Evolutionary conservation across 1,140 invertebrate genomes (phyloP).

Genomic region (Phortica variegata): DNA sequence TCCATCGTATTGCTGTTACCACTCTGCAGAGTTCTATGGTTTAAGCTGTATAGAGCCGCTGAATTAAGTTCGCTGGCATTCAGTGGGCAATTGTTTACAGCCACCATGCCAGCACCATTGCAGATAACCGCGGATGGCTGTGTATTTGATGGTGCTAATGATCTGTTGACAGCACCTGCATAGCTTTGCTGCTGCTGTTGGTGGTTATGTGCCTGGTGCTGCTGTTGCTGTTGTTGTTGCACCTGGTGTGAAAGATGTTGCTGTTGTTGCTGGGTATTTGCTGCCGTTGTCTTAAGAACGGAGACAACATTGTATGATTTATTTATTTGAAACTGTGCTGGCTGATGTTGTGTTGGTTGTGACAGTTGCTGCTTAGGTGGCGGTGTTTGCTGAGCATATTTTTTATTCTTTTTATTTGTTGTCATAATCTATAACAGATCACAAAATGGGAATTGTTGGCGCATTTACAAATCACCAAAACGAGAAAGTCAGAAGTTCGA

Average conservation of each 20-base stretch:
- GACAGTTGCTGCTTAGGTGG: conserved; percentile 20
- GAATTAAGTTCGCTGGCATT: conserved; percentile 20
- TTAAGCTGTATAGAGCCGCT: conserved; percentile 25
- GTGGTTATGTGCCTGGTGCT: conserved; percentile 16
- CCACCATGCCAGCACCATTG: conserved; percentile 26
- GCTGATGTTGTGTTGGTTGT: conserved; percentile 14
- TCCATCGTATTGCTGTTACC: conserved; percentile 16
- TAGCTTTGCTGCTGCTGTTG: conserved; percentile 29
- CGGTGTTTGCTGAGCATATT: conserved; percentile 29
- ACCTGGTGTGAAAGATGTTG: conserved; percentile 7
- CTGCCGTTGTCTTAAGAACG: conserved; percentile 22
- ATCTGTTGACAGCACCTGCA: conserved; percentile 28
- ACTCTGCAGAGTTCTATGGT: conserved; percentile 13
- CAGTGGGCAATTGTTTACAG: conserved; percentile 22
- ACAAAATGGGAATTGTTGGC: conserved; percentile 21
- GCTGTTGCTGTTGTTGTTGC: conserved; percentile 12
- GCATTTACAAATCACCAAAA: not conserved
- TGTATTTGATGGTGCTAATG: conserved; percentile 6
- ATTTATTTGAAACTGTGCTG: conserved; percentile 38
- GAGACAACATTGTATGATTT: conserved; percentile 38
- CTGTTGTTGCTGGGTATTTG: conserved; percentile 17
- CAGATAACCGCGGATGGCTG: conserved; percentile 31
- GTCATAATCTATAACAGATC: conserved; percentile 44
- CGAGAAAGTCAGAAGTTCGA: too few relatives aligned
- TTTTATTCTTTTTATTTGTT: conserved; percentile 40